Conservation (phyloP, 2,113 vertebrate genomes). For the Peromyscus leucopus region DNA sequence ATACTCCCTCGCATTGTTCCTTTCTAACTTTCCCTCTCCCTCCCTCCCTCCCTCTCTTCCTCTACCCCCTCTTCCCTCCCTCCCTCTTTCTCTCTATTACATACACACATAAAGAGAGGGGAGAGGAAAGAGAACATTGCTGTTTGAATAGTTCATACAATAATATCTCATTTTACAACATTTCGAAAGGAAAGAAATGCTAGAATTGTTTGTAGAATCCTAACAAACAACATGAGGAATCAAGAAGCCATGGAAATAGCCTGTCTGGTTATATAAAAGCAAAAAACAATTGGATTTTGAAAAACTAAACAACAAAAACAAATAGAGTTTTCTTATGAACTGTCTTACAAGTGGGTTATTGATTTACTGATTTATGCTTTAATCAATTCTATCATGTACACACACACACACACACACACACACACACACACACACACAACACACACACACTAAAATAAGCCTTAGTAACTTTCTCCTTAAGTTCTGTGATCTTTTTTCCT, state of each 20-base stretch:
- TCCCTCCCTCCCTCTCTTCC: neutral
- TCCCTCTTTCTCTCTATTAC: neutral
- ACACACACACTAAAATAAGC: neutral
- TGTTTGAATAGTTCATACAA: neutral
- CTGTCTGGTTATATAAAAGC: neutral
- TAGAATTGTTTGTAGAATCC: slow-evolving; percentile 10
- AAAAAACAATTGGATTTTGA: slow-evolving; percentile 47
- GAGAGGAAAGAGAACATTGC: neutral
- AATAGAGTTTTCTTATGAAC: slow-evolving; percentile 22
- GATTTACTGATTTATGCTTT: neutral
- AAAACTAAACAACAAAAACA: slow-evolving; percentile 29
- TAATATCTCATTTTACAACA: neutral
- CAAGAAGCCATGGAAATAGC: slow-evolving; percentile 39
- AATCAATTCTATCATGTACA: neutral
- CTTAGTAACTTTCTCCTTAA: neutral
- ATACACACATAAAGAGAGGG: neutral
- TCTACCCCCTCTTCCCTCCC: too few species aligned
- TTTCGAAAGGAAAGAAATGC: neutral
- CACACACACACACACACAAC: neutral
- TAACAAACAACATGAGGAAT: slow-evolving; percentile 35
- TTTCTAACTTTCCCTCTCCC: neutral
- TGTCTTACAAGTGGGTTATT: neutral
- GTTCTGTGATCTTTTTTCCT: slow-evolving; percentile 26
- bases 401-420: neutral
- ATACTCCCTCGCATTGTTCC: neutral